Evolutionary conservation across 2,797 vertebrate genomes (phyloP).

Genomic region (Pipistrellus kuhlii): DNA sequence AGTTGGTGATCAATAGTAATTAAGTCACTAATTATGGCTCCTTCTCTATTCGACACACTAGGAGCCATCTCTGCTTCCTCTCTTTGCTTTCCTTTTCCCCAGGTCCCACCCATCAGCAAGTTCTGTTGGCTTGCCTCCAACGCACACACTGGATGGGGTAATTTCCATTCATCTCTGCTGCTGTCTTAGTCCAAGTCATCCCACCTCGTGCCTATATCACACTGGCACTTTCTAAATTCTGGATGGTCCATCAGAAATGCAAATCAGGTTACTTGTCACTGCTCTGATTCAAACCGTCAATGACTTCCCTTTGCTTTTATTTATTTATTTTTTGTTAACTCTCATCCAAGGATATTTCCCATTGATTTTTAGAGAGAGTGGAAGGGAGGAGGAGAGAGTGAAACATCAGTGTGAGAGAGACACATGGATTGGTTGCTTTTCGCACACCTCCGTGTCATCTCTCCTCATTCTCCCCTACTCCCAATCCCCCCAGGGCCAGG

Average conservation of each 20-base stretch:
- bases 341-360: too few species aligned
- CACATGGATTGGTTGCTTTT: too few species aligned
- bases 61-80: background rate
- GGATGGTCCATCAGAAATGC: background rate
- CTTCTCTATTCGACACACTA: background rate
- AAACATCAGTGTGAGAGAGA: too few species aligned
- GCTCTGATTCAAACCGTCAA: background rate
- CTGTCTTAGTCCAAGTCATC: background rate
- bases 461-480: too few species aligned
- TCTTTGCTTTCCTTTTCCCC: background rate
- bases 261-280: background rate
- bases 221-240: background rate
- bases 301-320: background rate
- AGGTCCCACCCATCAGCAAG: background rate
- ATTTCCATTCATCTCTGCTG: background rate
- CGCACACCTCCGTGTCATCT: too few species aligned
- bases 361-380: too few species aligned
- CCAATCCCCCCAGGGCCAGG: too few species aligned
- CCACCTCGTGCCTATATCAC: background rate
- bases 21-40: background rate
- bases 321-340: too few species aligned
- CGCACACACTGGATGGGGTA: accelerated
- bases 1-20: background rate
- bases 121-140: background rate
- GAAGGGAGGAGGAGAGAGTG: too few species aligned